Conservation (phyloP, 2,888 invertebrate species). For the Aphodius sticticus region DNA sequence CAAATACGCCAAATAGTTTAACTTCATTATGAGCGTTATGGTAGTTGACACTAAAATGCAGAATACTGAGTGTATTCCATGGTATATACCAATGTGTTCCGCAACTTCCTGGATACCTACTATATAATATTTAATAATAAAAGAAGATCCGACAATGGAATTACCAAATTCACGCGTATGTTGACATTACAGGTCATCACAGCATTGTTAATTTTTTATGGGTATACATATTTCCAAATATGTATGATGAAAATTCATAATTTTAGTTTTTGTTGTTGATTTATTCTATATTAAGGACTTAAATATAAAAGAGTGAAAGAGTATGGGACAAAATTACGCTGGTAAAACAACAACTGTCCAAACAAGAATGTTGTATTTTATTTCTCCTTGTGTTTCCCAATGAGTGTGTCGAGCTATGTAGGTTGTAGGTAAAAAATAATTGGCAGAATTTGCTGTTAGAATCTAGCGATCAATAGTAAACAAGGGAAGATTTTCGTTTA, state of each 20-base stretch:
- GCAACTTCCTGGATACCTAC: neutral
- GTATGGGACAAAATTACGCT: too few species aligned
- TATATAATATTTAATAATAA: neutral
- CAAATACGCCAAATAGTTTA: neutral
- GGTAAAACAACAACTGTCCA: too few species aligned
- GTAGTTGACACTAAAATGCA: constrained; percentile 13
- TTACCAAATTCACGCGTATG: neutral
- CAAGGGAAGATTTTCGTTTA: neutral
- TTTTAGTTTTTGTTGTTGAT: neutral
- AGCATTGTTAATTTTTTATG: neutral
- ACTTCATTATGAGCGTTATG: neutral
- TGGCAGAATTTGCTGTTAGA: neutral
- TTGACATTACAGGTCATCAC: neutral
- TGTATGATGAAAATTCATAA: neutral
- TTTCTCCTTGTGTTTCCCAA: neutral
- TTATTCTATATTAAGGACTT: too few species aligned
- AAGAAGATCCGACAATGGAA: neutral
- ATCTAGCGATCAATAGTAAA: neutral
- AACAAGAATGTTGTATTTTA: neutral
- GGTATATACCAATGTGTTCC: neutral
- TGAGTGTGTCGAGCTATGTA: neutral
- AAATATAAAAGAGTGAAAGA: too few species aligned
- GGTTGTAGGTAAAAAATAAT: neutral
- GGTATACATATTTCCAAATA: neutral
- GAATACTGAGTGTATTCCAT: neutral